These are phyloP conservation scores for Drosophila kokeensis DNA, from an alignment of 2,888 invertebrate genomes.

Conservation along the genomic window DNA sequence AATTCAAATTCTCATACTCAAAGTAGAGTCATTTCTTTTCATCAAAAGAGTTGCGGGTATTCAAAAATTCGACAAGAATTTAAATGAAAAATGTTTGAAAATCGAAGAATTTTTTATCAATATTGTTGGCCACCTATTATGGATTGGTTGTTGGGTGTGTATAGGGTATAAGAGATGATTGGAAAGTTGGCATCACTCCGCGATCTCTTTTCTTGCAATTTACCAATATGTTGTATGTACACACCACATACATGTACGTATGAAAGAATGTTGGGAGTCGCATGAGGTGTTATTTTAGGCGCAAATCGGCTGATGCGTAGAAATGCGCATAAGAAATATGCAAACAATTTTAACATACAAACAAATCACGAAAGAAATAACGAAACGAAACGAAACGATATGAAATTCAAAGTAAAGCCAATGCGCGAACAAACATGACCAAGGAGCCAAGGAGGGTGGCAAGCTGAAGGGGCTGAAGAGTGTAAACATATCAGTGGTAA, in stretches of 20 bases:
- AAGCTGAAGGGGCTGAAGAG: constrained; percentile 15
- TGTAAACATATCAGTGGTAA: constrained; percentile 73
- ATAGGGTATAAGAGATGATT: constrained; percentile 49
- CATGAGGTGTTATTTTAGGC: constrained; percentile 55
- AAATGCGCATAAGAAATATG: constrained; percentile 68
- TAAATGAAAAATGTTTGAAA: not conserved
- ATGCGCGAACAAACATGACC: not conserved
- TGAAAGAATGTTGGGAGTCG: not conserved
- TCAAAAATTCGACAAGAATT: not conserved
- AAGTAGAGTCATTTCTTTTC: not conserved
- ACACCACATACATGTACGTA: too few relatives aligned
- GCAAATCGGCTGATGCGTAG: constrained; percentile 47
- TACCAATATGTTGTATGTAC: constrained; percentile 3
- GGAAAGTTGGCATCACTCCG: constrained; percentile 37
- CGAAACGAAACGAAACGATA: constrained; percentile 7
- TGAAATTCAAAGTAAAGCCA: not conserved
- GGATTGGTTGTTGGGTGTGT: not conserved
- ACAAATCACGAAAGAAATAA: constrained; percentile 13
- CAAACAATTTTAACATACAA: constrained; percentile 57
- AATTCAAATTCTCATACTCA: not conserved
- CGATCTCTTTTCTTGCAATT: constrained; percentile 33
- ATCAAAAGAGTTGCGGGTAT: not conserved
- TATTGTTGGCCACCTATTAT: not conserved
- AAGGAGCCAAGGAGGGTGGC: not conserved
- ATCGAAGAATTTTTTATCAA: not conserved